Evolutionary conservation across 2,888 invertebrate species (phyloP).

Genomic region (Drosophila merina): DNA sequence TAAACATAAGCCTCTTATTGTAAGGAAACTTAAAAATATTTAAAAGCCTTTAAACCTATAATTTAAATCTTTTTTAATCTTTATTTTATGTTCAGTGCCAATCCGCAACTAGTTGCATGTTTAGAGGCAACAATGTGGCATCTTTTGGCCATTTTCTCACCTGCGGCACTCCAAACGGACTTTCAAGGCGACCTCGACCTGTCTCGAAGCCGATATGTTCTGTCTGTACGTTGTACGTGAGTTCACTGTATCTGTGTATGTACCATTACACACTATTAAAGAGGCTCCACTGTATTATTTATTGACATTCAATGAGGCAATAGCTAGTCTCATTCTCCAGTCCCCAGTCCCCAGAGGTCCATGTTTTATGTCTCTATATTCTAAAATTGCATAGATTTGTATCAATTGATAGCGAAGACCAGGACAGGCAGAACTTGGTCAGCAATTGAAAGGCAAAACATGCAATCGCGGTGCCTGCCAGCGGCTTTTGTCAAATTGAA

Average conservation of each 20-base stretch:
- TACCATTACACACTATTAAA: slow-evolving; percentile 29
- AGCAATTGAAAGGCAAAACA: slow-evolving; percentile 52
- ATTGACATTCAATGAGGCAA: slow-evolving; percentile 75
- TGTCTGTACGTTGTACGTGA: slow-evolving; percentile 13
- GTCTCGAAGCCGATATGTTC: slow-evolving; percentile 68
- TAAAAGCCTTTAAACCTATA: no score
- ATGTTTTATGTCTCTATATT: slow-evolving; percentile 72
- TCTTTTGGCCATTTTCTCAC: slow-evolving; percentile 70
- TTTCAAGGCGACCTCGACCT: slow-evolving; percentile 76
- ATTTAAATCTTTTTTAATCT: neutral
- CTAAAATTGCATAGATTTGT: slow-evolving; percentile 69
- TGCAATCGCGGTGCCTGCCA: slow-evolving; percentile 50
- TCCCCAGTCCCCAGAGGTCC: slow-evolving; percentile 23
- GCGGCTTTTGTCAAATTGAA: slow-evolving; percentile 69
- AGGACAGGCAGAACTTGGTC: slow-evolving; percentile 43
- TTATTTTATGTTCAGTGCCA: neutral
- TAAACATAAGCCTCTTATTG: no score
- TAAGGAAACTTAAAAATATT: no score
- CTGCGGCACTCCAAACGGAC: slow-evolving; percentile 59
- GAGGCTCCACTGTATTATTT: slow-evolving; percentile 71
- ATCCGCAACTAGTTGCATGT: slow-evolving; percentile 43
- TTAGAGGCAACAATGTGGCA: slow-evolving; percentile 40
- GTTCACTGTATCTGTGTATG: slow-evolving; percentile 41
- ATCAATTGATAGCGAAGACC: slow-evolving; percentile 69
- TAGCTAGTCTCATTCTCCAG: slow-evolving; percentile 12